Evolutionary conservation across 2,113 vertebrate genomes (phyloP).

Genomic region (Xyliphius kryptos): DNA sequence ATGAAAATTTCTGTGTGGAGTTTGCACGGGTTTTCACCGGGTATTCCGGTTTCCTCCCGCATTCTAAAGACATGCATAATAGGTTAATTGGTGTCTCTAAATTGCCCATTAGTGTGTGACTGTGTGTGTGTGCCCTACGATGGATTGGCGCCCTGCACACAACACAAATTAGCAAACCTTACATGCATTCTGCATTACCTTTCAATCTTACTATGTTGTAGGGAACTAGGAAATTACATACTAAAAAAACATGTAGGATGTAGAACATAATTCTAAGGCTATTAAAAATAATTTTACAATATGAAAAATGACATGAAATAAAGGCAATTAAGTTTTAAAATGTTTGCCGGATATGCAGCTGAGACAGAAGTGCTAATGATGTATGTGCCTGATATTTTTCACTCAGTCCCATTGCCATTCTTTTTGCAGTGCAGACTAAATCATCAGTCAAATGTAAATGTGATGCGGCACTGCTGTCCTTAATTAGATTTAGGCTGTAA

Average conservation of each 20-base stretch:
- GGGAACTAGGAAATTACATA: neutral
- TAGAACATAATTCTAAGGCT: neutral
- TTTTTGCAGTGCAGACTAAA: slow-evolving; percentile 19
- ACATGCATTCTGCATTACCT: neutral
- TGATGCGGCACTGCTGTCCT: slow-evolving; percentile 27
- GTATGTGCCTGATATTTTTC: slow-evolving; percentile 16
- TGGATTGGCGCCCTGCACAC: no score
- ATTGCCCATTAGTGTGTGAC: no score
- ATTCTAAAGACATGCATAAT: no score
- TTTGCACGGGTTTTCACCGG: no score
- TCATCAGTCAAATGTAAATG: slow-evolving; percentile 29
- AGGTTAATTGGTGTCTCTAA: no score
- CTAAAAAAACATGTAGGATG: neutral
- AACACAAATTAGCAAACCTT: neutral
- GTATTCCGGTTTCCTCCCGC: no score
- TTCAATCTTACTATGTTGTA: neutral
- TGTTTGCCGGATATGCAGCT: neutral
- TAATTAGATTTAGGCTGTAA: slow-evolving; percentile 41
- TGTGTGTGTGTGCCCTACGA: no score
- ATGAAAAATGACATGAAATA: neutral
- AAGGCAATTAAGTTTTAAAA: neutral
- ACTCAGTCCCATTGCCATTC: slow-evolving; percentile 14
- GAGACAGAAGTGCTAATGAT: slow-evolving; percentile 6
- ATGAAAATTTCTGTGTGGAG: no score
- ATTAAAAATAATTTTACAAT: slow-evolving; percentile 10